Conservation (phyloP, 2,113 vertebrate species). For the Theristicus caerulescens region DNA sequence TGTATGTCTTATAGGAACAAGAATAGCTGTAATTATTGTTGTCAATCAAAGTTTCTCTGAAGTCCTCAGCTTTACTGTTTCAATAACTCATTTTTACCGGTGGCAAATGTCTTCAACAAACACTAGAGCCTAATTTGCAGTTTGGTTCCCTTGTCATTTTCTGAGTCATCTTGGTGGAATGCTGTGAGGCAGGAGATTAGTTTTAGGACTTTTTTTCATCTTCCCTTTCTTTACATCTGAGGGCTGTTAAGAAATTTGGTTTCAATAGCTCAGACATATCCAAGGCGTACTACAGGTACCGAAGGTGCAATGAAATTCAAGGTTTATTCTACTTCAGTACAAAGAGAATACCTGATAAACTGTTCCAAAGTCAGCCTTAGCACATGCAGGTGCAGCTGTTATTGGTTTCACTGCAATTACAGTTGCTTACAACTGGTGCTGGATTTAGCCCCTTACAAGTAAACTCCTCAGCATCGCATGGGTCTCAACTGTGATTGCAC, state of each 20-base stretch:
- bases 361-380: constrained; percentile 26
- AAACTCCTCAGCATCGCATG: background rate
- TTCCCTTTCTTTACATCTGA: constrained; percentile 42
- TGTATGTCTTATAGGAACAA: constrained; percentile 46
- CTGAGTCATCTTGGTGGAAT: constrained; percentile 43
- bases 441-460: background rate
- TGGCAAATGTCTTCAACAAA: constrained; percentile 58
- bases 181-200: constrained; percentile 51
- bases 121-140: constrained; percentile 61
- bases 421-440: background rate
- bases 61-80: constrained; percentile 55
- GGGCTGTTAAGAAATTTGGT: constrained; percentile 49
- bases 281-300: background rate
- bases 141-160: constrained; percentile 60
- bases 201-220: constrained; percentile 40
- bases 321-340: constrained; percentile 40
- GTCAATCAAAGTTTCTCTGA: constrained; percentile 67
- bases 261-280: constrained; percentile 29
- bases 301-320: constrained; percentile 34
- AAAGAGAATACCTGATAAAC: constrained; percentile 36
- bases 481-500: background rate
- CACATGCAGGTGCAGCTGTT: constrained; percentile 44
- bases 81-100: constrained; percentile 54
- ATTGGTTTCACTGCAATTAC: constrained; percentile 38
- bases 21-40: constrained; percentile 66